phyloP scores from a whole-genome alignment of 2,113 vertebrate genomes.

The Hoplias malabaricus region DNA sequence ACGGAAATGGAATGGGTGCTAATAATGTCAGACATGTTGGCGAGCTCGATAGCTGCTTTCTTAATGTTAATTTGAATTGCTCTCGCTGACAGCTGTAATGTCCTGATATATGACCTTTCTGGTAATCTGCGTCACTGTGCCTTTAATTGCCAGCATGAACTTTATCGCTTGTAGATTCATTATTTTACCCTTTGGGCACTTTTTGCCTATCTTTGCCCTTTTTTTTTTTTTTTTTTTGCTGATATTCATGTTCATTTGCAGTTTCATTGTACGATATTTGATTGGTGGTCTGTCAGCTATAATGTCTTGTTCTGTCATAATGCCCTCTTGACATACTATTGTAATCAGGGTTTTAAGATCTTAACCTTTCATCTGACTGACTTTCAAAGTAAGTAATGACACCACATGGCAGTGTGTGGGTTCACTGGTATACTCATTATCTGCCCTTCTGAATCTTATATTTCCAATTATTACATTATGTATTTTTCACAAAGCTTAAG shows the following conservation, averaged over 20 bases:
- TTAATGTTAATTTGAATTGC: constrained; percentile 30
- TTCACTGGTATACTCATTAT: background rate
- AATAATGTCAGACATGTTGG: constrained; percentile 7
- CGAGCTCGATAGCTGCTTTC: background rate
- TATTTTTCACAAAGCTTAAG: no score
- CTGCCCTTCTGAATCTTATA: no score
- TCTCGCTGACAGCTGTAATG: constrained; percentile 38
- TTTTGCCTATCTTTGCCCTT: constrained; percentile 6
- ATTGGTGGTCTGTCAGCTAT: background rate
- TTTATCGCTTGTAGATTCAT: constrained; percentile 56
- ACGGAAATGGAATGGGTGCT: background rate
- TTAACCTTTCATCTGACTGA: background rate
- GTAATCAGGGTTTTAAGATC: background rate
- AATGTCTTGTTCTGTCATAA: background rate
- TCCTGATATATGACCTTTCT: constrained; percentile 57
- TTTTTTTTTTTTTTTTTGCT: constrained; percentile 10
- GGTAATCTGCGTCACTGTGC: constrained; percentile 46
- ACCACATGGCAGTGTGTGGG: background rate
- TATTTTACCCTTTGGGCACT: constrained; percentile 37
- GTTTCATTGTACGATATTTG: background rate
- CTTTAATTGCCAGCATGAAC: constrained; percentile 62
- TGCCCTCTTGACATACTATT: background rate
- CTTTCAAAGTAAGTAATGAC: background rate
- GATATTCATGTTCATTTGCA: constrained; percentile 11
- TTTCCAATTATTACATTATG: no score